Evolutionary conservation across 2,797 vertebrate genomes (phyloP), one percentile per base, ranked within the genome.

Genomic region (Brachymystax lenok): DNA sequence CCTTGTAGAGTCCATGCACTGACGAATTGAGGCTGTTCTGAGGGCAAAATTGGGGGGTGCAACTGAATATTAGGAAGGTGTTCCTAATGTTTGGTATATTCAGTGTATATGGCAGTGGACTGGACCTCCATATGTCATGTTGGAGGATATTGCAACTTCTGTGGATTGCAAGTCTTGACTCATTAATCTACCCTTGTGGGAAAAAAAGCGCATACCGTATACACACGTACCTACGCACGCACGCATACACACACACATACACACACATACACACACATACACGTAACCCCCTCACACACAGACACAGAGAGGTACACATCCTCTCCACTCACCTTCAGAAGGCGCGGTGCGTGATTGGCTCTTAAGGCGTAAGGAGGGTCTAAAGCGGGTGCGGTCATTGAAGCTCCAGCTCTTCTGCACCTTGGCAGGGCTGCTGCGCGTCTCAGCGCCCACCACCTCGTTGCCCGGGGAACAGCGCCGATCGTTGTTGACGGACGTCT

Each of bases 361-460:
- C 93, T 99, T 99, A 73, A 98, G 91, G 78, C 97, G 93, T 69
- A 99, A 94, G 0, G 98, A 99, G 21, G 98, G 97, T 73, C 98
- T 94, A 81, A 99, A 98, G 46, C 98, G 95, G 0, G 98, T 99
- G 30, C 98, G 94, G 82, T 99, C 98, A 0, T 99, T 99, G 93
- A 99, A 99, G 89, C 98, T 99, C 98, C 98, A 99, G 93, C 98
- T 99, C 92, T 99, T 99, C 92, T 99, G 98, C 33, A 99, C 97
- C 88, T 99, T 99, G 82, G 96, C 96, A 3, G 98, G 98, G 82
- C 97, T 98, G 79, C 95, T 93, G 12, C 96, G 94, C 0, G 95
- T 93, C 74, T 93, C 91, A 1, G 69, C 14, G 4, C 85, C 87
- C 69, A 80, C 88, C 81, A 93, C 89, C 84, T 98, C 97, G 0